Evolutionary conservation across 2,797 vertebrate genomes (phyloP), one percentile per base, ranked within the genome.

Genomic region (Siniperca undulata): DNA sequence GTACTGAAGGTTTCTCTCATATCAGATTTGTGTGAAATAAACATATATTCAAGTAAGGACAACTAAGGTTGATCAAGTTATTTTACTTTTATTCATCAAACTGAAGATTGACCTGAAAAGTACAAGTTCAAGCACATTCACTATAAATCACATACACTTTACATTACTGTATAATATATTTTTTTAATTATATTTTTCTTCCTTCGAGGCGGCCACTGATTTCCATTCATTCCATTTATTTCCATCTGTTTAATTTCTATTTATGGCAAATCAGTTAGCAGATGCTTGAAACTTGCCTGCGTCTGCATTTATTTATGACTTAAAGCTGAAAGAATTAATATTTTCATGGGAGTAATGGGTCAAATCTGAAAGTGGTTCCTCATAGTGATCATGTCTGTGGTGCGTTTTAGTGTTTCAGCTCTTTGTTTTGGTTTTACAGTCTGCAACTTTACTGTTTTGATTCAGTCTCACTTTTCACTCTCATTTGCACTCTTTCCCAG

Each of bases 91-190:
- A 40, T 14, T n/a, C 11, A n/a, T 22, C 11, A 14, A 40, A 40
- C 20, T 60, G 58, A 60, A 60, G 30, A 34, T 1, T 36, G 17
- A 34, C 30, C 4, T 60, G 10, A 61, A 60, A 60, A 60, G 27
- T 30, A 30, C 30, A 24, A 30, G 36, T 36, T 36, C 34, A 48
- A 72, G 55, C 16, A 48, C 24, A 44, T 72, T 80, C 61, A 55
- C 42, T 52, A 27, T 74, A 58, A 81, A 38, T 24, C 50, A 24
- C 67, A 44, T 17, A 8, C 53, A 74, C 10, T 46, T 67, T 7
- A 46, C 44, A 27, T 56, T 46, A 9, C 27, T 38, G 60, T 64
- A 74, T 38, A 30, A n/a, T 13, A 14, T 46, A 13, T 14, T 16
- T 46, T 40, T 10, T 9, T 10, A 22, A 22, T 58, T 19, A 44